Percentiles rank a stretch among this genome's conserved stretches.
Conservation (phyloP, 2,113 vertebrate genomes). For the Thermophis baileyi region DNA sequence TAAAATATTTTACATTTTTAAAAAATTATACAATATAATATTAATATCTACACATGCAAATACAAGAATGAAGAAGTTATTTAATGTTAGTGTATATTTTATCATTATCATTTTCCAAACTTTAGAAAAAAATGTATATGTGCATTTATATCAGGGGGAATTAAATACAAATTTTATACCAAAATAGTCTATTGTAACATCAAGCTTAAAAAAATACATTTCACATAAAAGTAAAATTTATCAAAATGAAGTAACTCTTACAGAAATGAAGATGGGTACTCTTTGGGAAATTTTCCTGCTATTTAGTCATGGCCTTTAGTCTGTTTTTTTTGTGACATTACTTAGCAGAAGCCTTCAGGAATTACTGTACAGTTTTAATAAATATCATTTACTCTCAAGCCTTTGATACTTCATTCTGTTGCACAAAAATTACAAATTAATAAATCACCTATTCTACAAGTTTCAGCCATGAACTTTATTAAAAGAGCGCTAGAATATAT, state of each 20-base stretch:
- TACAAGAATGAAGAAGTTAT: conserved; percentile 16
- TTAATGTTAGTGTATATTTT: conserved; percentile 28
- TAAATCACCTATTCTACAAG: accelerated
- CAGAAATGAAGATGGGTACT: background rate
- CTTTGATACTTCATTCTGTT: background rate
- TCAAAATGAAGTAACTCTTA: background rate
- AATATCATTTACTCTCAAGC: background rate
- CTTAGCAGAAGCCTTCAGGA: conserved; percentile 1
- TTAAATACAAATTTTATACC: background rate
- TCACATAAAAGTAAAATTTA: background rate
- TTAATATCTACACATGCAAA: background rate
- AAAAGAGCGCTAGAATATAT: background rate
- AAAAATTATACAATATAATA: background rate
- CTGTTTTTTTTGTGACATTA: background rate
- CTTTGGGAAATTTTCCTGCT: background rate
- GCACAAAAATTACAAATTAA: background rate
- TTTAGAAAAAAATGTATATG: conserved; percentile 19
- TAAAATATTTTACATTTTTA: background rate
- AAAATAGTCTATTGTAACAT: background rate
- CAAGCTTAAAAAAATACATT: background rate
- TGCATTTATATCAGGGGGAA: background rate
- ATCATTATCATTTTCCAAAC: conserved; percentile 30
- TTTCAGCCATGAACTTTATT: background rate
- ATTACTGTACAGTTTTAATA: background rate
- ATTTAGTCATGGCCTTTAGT: background rate